phyloP scores from a whole-genome alignment of 2,888 invertebrate genomes.

The Lycia hirtaria region DNA sequence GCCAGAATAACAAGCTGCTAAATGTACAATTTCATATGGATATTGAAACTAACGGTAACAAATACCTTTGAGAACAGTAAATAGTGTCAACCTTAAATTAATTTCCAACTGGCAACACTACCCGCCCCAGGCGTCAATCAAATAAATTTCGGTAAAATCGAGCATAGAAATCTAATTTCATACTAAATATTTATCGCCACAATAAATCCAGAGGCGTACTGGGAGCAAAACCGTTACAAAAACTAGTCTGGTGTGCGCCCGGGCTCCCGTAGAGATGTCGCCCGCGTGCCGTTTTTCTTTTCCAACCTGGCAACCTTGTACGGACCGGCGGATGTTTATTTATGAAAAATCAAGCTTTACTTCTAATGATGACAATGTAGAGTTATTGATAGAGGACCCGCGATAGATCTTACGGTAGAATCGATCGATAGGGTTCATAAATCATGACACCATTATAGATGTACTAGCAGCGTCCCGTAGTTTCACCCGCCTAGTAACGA shows the following conservation, averaged over 20 bases:
- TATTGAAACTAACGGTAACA: too few species aligned
- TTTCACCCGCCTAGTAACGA: too few species aligned
- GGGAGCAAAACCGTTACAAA: constrained; percentile 48
- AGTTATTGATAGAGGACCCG: constrained; percentile 37
- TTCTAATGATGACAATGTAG: constrained; percentile 57
- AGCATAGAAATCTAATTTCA: constrained; percentile 32
- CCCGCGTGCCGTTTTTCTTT: constrained; percentile 54
- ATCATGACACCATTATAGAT: too few species aligned
- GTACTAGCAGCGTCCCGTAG: too few species aligned
- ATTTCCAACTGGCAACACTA: constrained; percentile 3
- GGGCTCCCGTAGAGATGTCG: constrained; percentile 60
- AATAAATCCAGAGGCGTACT: constrained; percentile 28
- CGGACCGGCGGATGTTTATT: constrained; percentile 63
- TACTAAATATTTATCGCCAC: constrained; percentile 30
- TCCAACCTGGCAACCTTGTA: constrained; percentile 58
- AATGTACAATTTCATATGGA: too few species aligned
- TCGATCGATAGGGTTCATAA: too few species aligned
- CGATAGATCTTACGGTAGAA: constrained; percentile 22
- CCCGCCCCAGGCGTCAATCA: constrained; percentile 9
- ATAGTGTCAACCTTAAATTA: too few species aligned
- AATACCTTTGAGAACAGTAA: too few species aligned
- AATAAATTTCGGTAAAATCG: constrained; percentile 24
- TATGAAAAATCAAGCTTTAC: constrained; percentile 57
- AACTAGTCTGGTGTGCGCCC: constrained; percentile 51
- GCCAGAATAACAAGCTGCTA: too few species aligned